Base-by-base conservation (phyloP, 2,888 invertebrate genomes). In the Marronus borbonicus region DNA sequence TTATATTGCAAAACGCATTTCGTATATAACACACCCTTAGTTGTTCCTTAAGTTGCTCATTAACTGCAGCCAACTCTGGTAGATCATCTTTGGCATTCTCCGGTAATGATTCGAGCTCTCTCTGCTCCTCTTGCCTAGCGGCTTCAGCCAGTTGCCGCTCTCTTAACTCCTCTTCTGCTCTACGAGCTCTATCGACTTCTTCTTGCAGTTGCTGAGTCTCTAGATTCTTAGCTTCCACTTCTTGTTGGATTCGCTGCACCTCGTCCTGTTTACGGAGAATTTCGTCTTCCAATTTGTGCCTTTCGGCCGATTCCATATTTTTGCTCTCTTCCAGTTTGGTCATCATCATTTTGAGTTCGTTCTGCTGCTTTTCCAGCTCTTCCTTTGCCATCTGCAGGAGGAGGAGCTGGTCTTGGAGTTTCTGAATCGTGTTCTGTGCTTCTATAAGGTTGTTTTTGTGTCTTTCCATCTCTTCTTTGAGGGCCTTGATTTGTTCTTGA, bases 391-490 rank as follows among this genome's bases (percentile, higher is more conserved):
- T 93, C 88, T 97, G 97, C 86, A 97, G 91, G 88, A 96, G 96
- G 80, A 92, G 92, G 80, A 98, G 91, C 90, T 98, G 97, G 85
- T 97, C 95, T 89, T 97, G 97, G 83, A 98, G 90, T 82, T 96
- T 84, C 55, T 84, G 81, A 86, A 97, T 98, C 90, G 95, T 96
- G 88, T 95, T 94, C 88, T 96, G 95, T 28, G 96, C 96, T 86
- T 95, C 95, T 82, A 92, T 87, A 82, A 96, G 90, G 87, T 93
- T 92, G 12, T 91, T 91, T 87, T 91, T 88, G 85, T 96, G 96
- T 85, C 95, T 93, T 85, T 95, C 96, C 94, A 98, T 96, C 89
- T 99, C 98, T 86, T 96, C 96, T 87, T 96, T 93, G 94, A 98
- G 96, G 83, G 92, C 92, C 83, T 93, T 93, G 82, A 99, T 92